Evolutionary conservation across 2,888 invertebrate species (phyloP), one percentile per base, ranked within the genome.

Genomic region (Hypselothyrea guttata): DNA sequence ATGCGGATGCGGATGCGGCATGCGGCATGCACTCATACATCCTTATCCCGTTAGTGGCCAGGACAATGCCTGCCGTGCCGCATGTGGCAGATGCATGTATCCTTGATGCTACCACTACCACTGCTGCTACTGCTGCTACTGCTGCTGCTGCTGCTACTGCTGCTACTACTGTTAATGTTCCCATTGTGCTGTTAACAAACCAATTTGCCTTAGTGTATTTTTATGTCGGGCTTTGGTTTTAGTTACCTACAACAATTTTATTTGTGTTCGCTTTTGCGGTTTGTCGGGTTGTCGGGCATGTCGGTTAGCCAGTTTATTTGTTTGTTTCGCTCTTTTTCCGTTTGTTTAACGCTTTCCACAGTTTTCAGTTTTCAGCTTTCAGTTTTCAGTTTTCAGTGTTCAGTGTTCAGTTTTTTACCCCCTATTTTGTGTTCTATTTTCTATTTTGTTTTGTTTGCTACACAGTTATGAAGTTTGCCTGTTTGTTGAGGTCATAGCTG

Each of bases 201-300:
- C 62, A 73, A 74, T 73, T 75, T 75, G 60, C 67, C 67, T 73
- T 62, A 68, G 63, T 75, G 76, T 66, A 61, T 75, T 69, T 70
- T 61, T 70, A 55, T 69, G 60, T 63, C 53, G 56, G 55, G 55
- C 49, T 41, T 52, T 68, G 46, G 52, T 41, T 55, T 55, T 47
- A 51, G 61, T 77, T 70, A 62, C 76, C 55, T 40, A 31, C 54
- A 61, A 60, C 53, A 52, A 47, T 44, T 64, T 58, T 58, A 47
- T 53, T 40, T 40, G 40, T 40, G 40, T 40, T 22, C 40, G 40
- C 22, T 44, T 71, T 44, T 51, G 47, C 27, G 47, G 47, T 37
- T 52, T 60, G 54, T 49, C 49, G 64, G 53, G 33, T 52, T 60
- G 54, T 49, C 49, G 64, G 53, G 33, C 66, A 64, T 72, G 67